A percentile compares a stretch with the other conserved stretches of the same genome.
Conservation (phyloP, 2,113 vertebrate genomes). For the Epinephelus moara region DNA sequence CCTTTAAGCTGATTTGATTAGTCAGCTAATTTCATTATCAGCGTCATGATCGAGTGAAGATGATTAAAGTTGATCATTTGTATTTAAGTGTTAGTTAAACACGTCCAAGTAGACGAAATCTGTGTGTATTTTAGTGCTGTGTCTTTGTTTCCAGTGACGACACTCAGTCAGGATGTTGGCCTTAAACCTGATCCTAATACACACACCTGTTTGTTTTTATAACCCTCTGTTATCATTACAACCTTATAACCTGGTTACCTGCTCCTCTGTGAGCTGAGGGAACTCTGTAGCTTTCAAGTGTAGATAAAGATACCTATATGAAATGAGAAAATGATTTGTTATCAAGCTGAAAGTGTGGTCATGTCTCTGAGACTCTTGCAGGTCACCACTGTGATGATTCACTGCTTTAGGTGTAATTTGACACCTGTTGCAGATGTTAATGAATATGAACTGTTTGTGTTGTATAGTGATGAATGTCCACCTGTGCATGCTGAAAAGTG, state of each 20-base stretch:
- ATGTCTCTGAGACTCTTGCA: neutral
- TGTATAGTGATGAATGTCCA: neutral
- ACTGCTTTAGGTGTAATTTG: neutral
- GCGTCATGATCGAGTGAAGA: neutral
- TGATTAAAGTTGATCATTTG: neutral
- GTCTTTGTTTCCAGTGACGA: neutral
- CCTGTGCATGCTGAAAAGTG: neutral
- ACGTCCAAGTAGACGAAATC: neutral
- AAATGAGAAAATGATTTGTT: no score
- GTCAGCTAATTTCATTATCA: no score
- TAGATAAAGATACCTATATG: neutral
- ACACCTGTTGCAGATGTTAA: neutral
- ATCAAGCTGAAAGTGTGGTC: neutral
- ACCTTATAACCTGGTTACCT: neutral
- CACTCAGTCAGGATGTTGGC: neutral
- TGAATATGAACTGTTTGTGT: neutral
- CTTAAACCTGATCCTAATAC: neutral
- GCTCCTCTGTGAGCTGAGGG: neutral
- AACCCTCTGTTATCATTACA: neutral
- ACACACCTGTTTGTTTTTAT: constrained; percentile 12
- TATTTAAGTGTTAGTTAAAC: neutral
- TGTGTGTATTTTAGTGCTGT: neutral
- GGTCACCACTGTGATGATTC: no score
- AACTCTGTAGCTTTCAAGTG: neutral
- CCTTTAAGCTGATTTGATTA: no score